Percentiles rank a stretch among this genome's conserved stretches.
Evolutionary conservation across 2,113 vertebrate species (phyloP).

Genomic region (Rhinopithecus roxellana): DNA sequence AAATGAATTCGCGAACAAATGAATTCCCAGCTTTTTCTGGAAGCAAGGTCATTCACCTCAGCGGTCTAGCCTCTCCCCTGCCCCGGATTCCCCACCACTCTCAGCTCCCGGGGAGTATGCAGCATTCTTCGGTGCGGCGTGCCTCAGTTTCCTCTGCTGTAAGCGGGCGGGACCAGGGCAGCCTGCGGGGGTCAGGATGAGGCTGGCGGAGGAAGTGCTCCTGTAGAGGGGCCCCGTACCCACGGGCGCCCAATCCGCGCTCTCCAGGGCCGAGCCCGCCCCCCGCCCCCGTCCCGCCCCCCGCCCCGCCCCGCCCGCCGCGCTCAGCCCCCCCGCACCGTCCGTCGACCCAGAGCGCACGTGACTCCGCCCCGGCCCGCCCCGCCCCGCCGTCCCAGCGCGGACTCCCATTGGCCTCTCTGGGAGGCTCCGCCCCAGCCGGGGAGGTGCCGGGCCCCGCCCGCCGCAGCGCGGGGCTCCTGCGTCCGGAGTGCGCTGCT

Average conservation of each 20-base stretch:
- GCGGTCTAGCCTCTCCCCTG: background rate
- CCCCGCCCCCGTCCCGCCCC: background rate
- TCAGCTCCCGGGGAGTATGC: background rate
- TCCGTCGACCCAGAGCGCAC: background rate
- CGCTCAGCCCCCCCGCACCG: background rate
- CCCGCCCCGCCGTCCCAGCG: conserved; percentile 45
- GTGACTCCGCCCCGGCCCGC: conserved; percentile 34
- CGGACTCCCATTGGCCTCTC: conserved; percentile 16
- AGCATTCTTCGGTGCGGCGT: background rate
- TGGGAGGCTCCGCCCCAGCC: background rate
- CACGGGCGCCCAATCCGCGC: background rate
- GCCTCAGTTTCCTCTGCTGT: conserved; percentile 36
- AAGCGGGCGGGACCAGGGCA: background rate
- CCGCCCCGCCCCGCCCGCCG: background rate
- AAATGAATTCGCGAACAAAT: background rate
- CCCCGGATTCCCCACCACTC: background rate
- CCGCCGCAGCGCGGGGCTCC: conserved; percentile 54
- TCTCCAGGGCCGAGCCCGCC: background rate
- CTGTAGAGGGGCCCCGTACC: background rate
- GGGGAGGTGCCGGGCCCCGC: conserved; percentile 53
- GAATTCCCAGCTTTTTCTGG: background rate
- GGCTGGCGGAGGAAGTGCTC: background rate
- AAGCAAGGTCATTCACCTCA: background rate
- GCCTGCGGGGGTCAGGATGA: fast-evolving
- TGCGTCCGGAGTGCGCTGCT: conserved; percentile 36